Base-by-base conservation (phyloP, 2,888 invertebrate genomes). In the Drosophila nigricruria region DNA sequence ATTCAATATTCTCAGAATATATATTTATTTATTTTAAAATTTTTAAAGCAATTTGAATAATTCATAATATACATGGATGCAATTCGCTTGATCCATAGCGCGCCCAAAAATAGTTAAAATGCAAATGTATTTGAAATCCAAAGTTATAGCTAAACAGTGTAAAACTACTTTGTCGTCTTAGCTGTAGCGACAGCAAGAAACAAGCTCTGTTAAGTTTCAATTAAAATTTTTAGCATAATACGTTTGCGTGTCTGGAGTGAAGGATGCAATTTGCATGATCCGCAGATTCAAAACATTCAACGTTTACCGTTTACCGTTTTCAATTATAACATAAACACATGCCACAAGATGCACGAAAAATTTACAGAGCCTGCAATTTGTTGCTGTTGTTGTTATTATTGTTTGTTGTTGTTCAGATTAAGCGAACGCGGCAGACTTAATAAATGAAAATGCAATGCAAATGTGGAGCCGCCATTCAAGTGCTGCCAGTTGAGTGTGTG, bases 401-500 rank as follows among this genome's bases (percentile, higher is more conserved):
- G 53, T 40, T 67, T 73, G 81, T 66, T 84, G 70, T 79, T 72
- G 78, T 80, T 64, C 72, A 74, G 84, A 82, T 84, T 87, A 80
- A 74, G 75, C 73, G 70, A 66, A 38, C 52, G 66, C 70, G 57
- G 70, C 76, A 81, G 76, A 76, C 82, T 85, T 82, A 81, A 86
- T 82, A 84, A 83, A 84, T 81, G 87, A 83, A 80, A 82, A 82
- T 65, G 77, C 77, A 77, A 56, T 60, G 70, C 77, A 77, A 73
- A 79, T 77, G 70, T 74, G 72, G 56, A 64, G 54, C 70, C 59
- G 54, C 67, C 70, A 69, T 79, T 81, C 69, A 73, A 81, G 73
- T 73, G 73, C 62, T 52, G 61, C 63, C 63, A 52, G 40, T 23
- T 14, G 49, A 6, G 16, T 16, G 27, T 12, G 18, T 32, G 12